Conservation (phyloP, 2,113 vertebrate genomes). For the Noturus placidus region DNA sequence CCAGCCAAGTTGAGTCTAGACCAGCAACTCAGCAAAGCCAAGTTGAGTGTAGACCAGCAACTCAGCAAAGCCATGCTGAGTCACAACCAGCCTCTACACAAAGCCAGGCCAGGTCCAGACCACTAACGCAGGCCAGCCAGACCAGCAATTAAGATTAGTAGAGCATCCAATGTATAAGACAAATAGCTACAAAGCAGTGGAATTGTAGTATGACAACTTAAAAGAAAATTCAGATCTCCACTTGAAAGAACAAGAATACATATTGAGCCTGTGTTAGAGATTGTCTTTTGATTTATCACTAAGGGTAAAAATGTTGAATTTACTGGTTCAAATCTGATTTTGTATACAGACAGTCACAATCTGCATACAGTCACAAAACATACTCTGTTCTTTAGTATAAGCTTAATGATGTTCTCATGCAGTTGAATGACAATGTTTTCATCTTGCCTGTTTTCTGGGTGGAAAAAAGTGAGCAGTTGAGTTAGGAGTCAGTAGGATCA, state of each 20-base stretch:
- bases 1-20: slow-evolving; percentile 18
- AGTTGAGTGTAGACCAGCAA: slow-evolving; percentile 15
- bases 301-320: neutral
- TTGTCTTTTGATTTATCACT: neutral
- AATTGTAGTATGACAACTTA: neutral
- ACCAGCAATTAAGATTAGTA: neutral
- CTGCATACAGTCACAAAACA: neutral
- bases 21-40: slow-evolving; percentile 37
- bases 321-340: neutral
- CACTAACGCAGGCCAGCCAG: neutral
- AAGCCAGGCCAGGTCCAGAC: neutral
- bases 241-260: neutral
- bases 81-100: neutral
- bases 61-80: neutral
- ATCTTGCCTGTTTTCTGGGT: neutral
- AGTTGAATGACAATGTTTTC: neutral
- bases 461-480: neutral
- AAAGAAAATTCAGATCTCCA: neutral
- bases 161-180: neutral
- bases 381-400: neutral
- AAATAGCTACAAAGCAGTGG: neutral
- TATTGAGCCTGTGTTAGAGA: neutral
- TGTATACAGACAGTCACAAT: neutral
- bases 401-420: neutral
- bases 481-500: neutral